Conservation (phyloP, 2,888 invertebrate genomes). For the Idaea dimidiata region DNA sequence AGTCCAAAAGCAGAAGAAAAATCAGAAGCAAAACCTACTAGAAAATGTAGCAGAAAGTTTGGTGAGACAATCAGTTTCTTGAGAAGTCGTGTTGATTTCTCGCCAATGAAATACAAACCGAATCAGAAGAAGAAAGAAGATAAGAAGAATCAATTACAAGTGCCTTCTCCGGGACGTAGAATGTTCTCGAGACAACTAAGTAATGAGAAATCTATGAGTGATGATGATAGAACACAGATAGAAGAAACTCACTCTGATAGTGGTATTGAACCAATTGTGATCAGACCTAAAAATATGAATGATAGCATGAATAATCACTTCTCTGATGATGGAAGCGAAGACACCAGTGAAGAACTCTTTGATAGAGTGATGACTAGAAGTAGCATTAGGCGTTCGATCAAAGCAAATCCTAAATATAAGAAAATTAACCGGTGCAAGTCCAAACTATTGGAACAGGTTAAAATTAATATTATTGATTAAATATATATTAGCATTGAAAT, state of each 20-base stretch:
- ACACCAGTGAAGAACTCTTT: conserved; percentile 75
- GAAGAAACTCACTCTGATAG: conserved; percentile 61
- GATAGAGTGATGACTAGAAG: conserved; percentile 73
- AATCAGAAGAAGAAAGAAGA: conserved; percentile 64
- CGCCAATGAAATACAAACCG: conserved; percentile 74
- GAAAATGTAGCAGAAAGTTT: conserved; percentile 70
- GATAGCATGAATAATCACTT: conserved; percentile 77
- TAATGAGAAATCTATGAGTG: conserved; percentile 60
- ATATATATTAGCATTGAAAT: conserved; percentile 10
- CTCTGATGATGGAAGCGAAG: conserved; percentile 74
- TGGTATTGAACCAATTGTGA: conserved; percentile 50
- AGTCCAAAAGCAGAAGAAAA: conserved; percentile 51
- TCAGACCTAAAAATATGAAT: conserved; percentile 60
- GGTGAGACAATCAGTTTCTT: conserved; percentile 74
- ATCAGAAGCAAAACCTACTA: conserved; percentile 54
- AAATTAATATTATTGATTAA: conserved; percentile 68
- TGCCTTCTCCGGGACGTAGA: conserved; percentile 49
- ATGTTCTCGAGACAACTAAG: conserved; percentile 52
- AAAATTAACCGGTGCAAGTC: conserved; percentile 73
- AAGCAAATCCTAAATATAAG: conserved; percentile 76
- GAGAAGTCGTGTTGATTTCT: conserved; percentile 67
- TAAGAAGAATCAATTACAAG: conserved; percentile 61
- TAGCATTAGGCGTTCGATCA: conserved; percentile 69
- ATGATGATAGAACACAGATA: conserved; percentile 53
- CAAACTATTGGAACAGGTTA: conserved; percentile 69